Base-by-base conservation (phyloP, 2,888 invertebrate genomes). In the Melikaiella ostensackeni region DNA sequence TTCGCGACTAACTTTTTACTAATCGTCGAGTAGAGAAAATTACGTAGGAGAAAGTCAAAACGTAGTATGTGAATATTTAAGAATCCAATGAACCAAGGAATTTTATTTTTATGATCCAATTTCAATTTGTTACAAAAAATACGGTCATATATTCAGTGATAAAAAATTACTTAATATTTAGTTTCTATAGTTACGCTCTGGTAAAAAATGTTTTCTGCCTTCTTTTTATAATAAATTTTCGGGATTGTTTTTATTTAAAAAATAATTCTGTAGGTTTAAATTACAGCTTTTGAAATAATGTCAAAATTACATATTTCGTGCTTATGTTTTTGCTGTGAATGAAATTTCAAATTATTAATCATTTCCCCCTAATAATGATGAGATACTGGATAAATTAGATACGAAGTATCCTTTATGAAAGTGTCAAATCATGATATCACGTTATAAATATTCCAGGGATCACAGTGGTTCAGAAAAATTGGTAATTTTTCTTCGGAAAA, bases 11-110 rank as follows among this genome's bases (percentile, higher is more conserved):
- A n/a, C 21, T 66, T 46, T 46, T 46, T 46, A 66, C 27, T 66
- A 46, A 66, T 66, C 46, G 66, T 66, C 66, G 27, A 19, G 24
- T 42, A 27, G 64, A 24, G 27, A 42, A 66, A 66, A 66, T 66
- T 46, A 66, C 66, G 19, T 24, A 46, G 42, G 66, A 66, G 66
- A 66, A 66, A 66, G 42, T 66, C 19, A 8, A 46, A 46, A 9
- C 35, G 16, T 21, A 38, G 66, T 46, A 24, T 46, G 46, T 66
- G 46, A 46, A 66, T 42, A 66, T 42, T 64, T 64, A 46, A 21
- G 42, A 24, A 38, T 42, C 42, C 2, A 46, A 64, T 64, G 27
- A 13, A 42, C n/a, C 42, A n/a, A 38, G 27, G 21, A 63, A 63
- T 19, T 63, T 24, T 13, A n/a, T 21, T 35, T 64, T 16, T 24